These are phyloP conservation scores for Conomelus anceps DNA, from an alignment of 2,888 invertebrate species.

Conservation along the genomic window DNA sequence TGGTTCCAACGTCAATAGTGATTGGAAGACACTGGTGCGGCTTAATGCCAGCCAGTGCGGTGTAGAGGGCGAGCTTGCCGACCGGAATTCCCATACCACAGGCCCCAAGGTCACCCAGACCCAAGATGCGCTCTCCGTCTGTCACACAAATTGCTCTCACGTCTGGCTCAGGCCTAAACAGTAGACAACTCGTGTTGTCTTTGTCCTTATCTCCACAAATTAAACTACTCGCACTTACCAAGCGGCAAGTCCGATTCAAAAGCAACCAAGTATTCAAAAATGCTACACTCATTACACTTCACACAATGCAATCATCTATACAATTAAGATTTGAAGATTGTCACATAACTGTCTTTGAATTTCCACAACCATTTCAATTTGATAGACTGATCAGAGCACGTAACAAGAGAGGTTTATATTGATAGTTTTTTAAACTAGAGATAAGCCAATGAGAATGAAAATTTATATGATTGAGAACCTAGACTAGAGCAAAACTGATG, in stretches of 20 bases:
- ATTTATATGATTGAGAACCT: too few species aligned
- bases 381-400: background rate
- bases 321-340: background rate
- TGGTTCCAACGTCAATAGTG: slow-evolving; percentile 89
- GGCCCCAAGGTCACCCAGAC: slow-evolving; percentile 92
- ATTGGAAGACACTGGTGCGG: slow-evolving; percentile 93
- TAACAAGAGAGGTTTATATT: background rate
- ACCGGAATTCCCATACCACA: slow-evolving; percentile 99
- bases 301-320: background rate
- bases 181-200: background rate
- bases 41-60: slow-evolving; percentile 93
- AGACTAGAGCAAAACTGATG: too few species aligned
- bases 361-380: background rate
- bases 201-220: background rate
- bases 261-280: background rate
- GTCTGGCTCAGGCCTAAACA: slow-evolving; percentile 68
- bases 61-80: slow-evolving; percentile 92
- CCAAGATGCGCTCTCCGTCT: slow-evolving; percentile 94
- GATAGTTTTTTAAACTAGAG: background rate
- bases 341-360: background rate
- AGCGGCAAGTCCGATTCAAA: background rate
- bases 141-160: slow-evolving; percentile 88
- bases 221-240: background rate
- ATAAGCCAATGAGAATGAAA: too few species aligned
- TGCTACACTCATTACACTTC: background rate